A percentile compares a stretch with the other conserved stretches of the same genome.
Conservation (phyloP, 2,797 vertebrate species). For the Gymnocypris eckloni region DNA sequence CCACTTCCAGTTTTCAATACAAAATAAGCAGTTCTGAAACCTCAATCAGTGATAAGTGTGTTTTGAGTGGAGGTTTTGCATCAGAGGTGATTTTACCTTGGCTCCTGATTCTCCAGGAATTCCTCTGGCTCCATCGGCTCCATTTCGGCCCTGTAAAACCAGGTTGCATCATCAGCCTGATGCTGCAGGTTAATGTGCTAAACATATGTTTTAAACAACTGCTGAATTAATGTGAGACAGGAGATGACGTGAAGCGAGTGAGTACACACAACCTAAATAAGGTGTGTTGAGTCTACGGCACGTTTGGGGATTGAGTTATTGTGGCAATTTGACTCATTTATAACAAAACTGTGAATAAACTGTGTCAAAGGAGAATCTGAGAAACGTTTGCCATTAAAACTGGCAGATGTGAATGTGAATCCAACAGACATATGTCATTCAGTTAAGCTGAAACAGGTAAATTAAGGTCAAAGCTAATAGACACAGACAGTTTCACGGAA, state of each 20-base stretch:
- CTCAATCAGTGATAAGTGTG: not conserved
- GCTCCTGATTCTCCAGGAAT: slow-evolving; percentile 93
- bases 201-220: slow-evolving; percentile 52
- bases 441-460: slow-evolving; percentile 31
- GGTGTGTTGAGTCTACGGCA: slow-evolving; percentile 53
- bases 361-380: slow-evolving; percentile 46
- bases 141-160: slow-evolving; percentile 87
- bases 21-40: not conserved
- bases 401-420: slow-evolving; percentile 25
- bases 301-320: slow-evolving; percentile 13
- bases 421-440: slow-evolving; percentile 30
- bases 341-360: slow-evolving; percentile 53
- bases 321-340: slow-evolving; percentile 42
- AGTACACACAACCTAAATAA: slow-evolving; percentile 16
- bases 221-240: slow-evolving; percentile 12
- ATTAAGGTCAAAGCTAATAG: slow-evolving; percentile 37
- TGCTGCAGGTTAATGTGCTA: slow-evolving; percentile 43
- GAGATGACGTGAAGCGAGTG: slow-evolving; percentile 17
- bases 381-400: slow-evolving; percentile 29
- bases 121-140: slow-evolving; percentile 92
- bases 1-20: not conserved
- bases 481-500: slow-evolving; percentile 32
- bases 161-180: slow-evolving; percentile 30
- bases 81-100: slow-evolving; percentile 81
- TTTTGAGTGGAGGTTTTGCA: not conserved